Percentiles rank a stretch among this genome's conserved stretches.
Conservation (phyloP, 1,140 invertebrate species). For the Pinna nobilis region DNA sequence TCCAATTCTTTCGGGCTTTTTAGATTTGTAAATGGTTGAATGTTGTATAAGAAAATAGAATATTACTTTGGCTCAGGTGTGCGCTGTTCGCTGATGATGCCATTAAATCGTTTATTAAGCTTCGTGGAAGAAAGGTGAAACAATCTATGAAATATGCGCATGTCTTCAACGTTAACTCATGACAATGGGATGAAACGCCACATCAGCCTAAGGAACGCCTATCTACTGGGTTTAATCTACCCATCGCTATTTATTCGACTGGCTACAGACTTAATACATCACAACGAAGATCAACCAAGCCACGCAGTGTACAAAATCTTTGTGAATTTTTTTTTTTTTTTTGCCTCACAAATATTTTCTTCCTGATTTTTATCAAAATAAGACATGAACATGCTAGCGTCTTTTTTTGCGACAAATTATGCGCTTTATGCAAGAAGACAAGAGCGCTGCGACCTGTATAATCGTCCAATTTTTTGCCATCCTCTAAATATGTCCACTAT, state of each 20-base stretch:
- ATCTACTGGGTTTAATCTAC: slow-evolving; percentile 2
- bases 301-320: background rate
- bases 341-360: background rate
- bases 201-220: background rate
- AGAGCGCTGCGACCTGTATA: slow-evolving; percentile 19
- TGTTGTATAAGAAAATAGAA: slow-evolving; percentile 25
- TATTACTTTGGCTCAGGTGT: slow-evolving; percentile 18
- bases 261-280: background rate
- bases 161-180: background rate
- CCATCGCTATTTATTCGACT: background rate
- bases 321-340: background rate
- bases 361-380: background rate
- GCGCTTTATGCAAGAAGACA: slow-evolving; percentile 35
- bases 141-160: slow-evolving; percentile 4
- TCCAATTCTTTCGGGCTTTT: background rate
- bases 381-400: slow-evolving; percentile 42
- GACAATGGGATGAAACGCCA: background rate
- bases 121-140: slow-evolving; percentile 16
- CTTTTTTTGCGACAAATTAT: slow-evolving; percentile 40
- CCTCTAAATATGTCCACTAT: slow-evolving; percentile 3
- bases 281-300: too few relatives aligned
- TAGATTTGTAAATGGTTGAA: slow-evolving; percentile 10
- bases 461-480: slow-evolving; percentile 18
- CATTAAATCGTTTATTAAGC: slow-evolving; percentile 18
- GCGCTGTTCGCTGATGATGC: slow-evolving; percentile 9